phyloP scores from a whole-genome alignment of 2,888 invertebrate species.

The Perizoma flavofasciatum region DNA sequence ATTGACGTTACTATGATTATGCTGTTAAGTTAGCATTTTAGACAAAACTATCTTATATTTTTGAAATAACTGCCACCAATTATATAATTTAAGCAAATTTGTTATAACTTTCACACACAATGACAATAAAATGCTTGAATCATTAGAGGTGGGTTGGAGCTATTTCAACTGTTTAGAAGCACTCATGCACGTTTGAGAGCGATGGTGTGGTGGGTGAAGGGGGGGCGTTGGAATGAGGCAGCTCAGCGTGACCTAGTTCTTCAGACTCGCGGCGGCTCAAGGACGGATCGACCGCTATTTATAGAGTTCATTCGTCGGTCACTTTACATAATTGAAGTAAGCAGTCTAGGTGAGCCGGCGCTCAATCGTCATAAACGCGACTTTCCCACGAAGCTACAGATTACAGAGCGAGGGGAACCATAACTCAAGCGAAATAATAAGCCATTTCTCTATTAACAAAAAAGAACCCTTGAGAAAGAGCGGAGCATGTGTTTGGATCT shows the following conservation, averaged over 20 bases:
- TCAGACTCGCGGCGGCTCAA: constrained; percentile 75
- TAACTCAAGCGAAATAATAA: constrained; percentile 56
- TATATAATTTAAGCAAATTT: constrained; percentile 10
- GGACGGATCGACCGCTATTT: constrained; percentile 82
- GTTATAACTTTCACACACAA: constrained; percentile 14
- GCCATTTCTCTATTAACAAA: constrained; percentile 55
- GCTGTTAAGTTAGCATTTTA: constrained; percentile 1
- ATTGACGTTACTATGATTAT: constrained; percentile 42
- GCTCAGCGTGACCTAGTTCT: constrained; percentile 78
- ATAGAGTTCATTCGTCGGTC: constrained; percentile 77
- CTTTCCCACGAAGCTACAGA: constrained; percentile 65
- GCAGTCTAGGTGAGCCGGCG: constrained; percentile 64
- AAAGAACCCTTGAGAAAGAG: constrained; percentile 47
- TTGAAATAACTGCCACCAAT: constrained; percentile 3
- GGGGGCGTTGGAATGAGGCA: constrained; percentile 61
- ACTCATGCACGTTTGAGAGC: constrained; percentile 43
- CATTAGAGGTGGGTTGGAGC: constrained; percentile 51
- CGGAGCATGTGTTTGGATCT: constrained; percentile 24
- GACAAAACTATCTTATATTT: constrained; percentile 1
- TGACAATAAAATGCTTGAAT: constrained; percentile 7
- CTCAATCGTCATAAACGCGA: constrained; percentile 54
- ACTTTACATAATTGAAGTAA: constrained; percentile 77
- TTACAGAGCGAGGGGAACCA: constrained; percentile 51
- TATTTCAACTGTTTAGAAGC: constrained; percentile 47
- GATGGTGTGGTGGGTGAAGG: constrained; percentile 49